Evolutionary conservation across 2,113 vertebrate species (phyloP), one percentile per base, ranked within the genome.

Genomic region (Phyllostomus hastatus): DNA sequence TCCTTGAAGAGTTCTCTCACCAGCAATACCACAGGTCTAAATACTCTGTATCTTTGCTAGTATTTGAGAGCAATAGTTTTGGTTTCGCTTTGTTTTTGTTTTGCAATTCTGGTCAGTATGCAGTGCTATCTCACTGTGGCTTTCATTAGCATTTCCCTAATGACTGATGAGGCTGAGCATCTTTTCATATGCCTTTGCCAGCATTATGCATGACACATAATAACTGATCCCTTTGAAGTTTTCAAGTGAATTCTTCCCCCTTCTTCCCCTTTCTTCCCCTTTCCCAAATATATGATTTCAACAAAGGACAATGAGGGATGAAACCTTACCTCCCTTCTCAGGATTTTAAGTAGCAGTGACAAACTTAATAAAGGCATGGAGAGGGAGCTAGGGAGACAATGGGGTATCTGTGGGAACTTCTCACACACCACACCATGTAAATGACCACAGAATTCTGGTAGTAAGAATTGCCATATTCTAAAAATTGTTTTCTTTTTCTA

Each of bases 81-180:
- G 43, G n/a, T n/a, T 83, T 61, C 66, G 15, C n/a, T 88, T 95
- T 78, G 48, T 52, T 79, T 86, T 41, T 41, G 28, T 92, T 86
- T 75, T 84, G 24, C 57, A 59, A 38, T 73, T 61, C 41, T 75
- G 79, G 83, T 35, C 31, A 4, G 15, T 66, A 48, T 66, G 50
- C 84, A 66, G 59, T 38, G n/a, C 28, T 28, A 54, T 80, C 67
- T 86, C 61, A 75, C 82, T 89, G 81, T 54, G 87, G 26, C 50
- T 95, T 96, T 83, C 52, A 92, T 95, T 61, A 59, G 43, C 24
- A 57, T 93, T 90, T 91, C 76, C 90, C 28, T 52, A 64, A 28
- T 64, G 26, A 64, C 59, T 31, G 31, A 61, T 5, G 26, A 31
- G 59, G 59, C 22, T 31, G 67, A 89, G 57, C 48, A 52, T 84